Base-by-base conservation (phyloP, 2,797 vertebrate species). In the Acanthurus leucopareius region DNA sequence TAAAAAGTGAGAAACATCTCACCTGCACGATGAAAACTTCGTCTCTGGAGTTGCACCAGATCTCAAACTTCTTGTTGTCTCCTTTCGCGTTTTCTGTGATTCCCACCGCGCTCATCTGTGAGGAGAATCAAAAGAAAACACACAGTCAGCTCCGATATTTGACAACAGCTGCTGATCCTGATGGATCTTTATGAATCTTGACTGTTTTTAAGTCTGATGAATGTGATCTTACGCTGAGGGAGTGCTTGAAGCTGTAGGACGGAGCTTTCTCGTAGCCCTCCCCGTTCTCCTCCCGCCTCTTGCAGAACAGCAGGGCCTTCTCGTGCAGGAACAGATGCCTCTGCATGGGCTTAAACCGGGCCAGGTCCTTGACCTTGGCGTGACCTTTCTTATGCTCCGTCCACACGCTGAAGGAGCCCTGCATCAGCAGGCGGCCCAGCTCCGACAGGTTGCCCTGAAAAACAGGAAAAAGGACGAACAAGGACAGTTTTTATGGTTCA, bases 241-340 rank as follows among this genome's bases (percentile, higher is more conserved):
- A 97, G 83, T 98, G 97, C 79, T 99, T 99, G 94, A 98, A 99
- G 95, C 98, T 99, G 74, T 99, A 99, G 0, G 98, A 99, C 0
- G 98, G 98, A 0, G 98, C 97, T 58, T 99, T 99, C 93, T 99
- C 98, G 10, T 99, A 98, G n/a, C 97, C 97, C 75, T 99, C 98
- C 10, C 98, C 98, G 0, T 95, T 98, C 93, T 99, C 98, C 91
- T 99, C 98, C 13, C 98, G 88, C 86, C 93, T 96, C 94, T 99
- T 99, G 69, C 98, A 99, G 96, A 99, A 99, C 14, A 99, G 95
- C 91, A 99, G 93, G 0, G 97, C 97, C 86, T 98, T 98, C 93
- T 98, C 93, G 0, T 99, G 97, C 76, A 99, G 96, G 89, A 99
- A 99, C 64, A 99, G 95, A 87, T 99, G 98, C 17, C 98, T 91